Evolutionary conservation across 2,797 vertebrate species (phyloP).

Genomic region (Sebastes minor): DNA sequence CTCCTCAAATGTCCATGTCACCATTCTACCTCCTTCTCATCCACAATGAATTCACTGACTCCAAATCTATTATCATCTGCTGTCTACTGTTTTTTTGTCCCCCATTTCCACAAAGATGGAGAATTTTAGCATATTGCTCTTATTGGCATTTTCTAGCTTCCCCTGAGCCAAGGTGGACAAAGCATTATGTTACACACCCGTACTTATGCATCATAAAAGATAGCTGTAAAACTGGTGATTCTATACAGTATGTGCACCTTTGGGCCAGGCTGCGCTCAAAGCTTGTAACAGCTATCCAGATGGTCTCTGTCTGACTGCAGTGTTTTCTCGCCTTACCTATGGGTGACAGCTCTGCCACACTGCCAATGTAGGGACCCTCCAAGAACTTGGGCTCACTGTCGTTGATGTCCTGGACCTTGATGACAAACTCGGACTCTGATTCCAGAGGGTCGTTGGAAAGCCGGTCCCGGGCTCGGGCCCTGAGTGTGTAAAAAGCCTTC

Average conservation of each 20-base stretch:
- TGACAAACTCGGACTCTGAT: slow-evolving; percentile 97
- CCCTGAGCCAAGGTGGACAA: slow-evolving; percentile 31
- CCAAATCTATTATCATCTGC: slow-evolving; percentile 33
- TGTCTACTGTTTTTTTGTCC: slow-evolving; percentile 15
- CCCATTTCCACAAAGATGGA: slow-evolving; percentile 1
- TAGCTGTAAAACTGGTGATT: slow-evolving; percentile 24
- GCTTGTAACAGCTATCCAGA: not conserved
- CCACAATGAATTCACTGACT: slow-evolving; percentile 26
- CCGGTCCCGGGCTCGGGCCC: slow-evolving; percentile 91
- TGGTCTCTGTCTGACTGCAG: not conserved
- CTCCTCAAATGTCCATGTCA: slow-evolving; percentile 29
- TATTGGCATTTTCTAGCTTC: slow-evolving; percentile 31
- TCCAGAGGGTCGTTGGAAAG: slow-evolving; percentile 90
- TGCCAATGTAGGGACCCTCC: slow-evolving; percentile 96
- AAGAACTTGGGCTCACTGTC: slow-evolving; percentile 98
- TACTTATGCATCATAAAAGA: slow-evolving; percentile 40
- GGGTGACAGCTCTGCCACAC: slow-evolving; percentile 94
- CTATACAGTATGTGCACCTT: slow-evolving; percentile 7
- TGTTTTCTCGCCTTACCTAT: slow-evolving; percentile 81
- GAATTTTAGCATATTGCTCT: slow-evolving; percentile 30
- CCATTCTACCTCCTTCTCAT: not conserved
- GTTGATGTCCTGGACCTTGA: slow-evolving; percentile 99
- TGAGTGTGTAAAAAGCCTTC: slow-evolving; percentile 95
- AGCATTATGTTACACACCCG: slow-evolving; percentile 5
- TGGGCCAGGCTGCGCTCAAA: slow-evolving; percentile 19